Conservation (phyloP, 2,888 invertebrate genomes). For the Sminthurinus aureus region DNA sequence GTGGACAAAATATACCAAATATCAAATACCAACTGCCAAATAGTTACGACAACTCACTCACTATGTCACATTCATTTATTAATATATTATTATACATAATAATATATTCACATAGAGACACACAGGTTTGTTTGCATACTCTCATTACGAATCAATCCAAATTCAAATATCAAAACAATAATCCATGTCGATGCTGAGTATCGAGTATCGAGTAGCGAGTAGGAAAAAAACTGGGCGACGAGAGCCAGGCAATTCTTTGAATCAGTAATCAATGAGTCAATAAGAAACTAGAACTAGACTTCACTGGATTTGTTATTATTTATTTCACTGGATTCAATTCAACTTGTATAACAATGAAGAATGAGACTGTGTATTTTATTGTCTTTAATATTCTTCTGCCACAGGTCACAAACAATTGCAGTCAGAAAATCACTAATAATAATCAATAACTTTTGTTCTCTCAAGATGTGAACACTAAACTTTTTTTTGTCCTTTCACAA, state of each 20-base stretch:
- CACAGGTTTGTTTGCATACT: background rate
- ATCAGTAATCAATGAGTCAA: slow-evolving; percentile 25
- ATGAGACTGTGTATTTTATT: background rate
- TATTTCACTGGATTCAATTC: slow-evolving; percentile 9
- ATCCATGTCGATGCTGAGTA: background rate
- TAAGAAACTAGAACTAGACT: slow-evolving; percentile 28
- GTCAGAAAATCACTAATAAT: background rate
- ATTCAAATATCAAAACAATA: background rate
- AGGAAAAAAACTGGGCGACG: slow-evolving; percentile 32
- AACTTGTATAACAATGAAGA: background rate
- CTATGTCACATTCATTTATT: no score
- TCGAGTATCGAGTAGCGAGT: background rate
- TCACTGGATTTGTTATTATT: slow-evolving; percentile 6
- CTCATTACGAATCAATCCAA: background rate
- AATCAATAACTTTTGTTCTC: background rate
- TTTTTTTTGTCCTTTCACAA: no score
- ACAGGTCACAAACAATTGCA: background rate
- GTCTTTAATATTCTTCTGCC: background rate
- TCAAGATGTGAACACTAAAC: no score
- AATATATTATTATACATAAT: no score
- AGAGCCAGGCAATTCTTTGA: slow-evolving; percentile 39
- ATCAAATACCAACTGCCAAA: background rate
- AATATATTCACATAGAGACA: no score
- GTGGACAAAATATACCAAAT: background rate
- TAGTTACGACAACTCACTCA: no score